A percentile compares a stretch with the other conserved stretches of the same genome.
phyloP scores from a whole-genome alignment of 2,888 invertebrate genomes.

The Sinodicranocentrus sp. region DNA sequence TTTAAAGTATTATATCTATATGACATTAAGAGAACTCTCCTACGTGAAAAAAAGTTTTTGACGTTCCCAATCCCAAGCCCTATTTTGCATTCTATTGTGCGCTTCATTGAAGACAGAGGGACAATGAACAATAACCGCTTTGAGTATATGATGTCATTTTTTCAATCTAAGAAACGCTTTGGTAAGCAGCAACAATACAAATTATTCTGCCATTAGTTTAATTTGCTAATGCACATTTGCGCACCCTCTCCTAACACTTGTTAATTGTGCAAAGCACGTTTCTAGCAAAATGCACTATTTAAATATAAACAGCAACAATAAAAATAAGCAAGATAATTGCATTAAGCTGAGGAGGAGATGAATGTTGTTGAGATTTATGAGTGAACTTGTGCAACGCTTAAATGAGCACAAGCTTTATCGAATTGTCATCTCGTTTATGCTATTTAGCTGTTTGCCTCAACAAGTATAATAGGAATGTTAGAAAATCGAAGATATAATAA shows the following conservation, averaged over 20 bases:
- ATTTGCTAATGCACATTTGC: constrained; percentile 5
- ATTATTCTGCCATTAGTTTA: constrained; percentile 17
- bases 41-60: too few species aligned
- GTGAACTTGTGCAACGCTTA: constrained; percentile 36
- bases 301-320: constrained; percentile 10
- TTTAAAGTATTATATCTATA: too few species aligned
- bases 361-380: background rate
- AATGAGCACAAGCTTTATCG: constrained; percentile 35
- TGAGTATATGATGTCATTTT: too few species aligned
- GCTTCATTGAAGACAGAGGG: too few species aligned
- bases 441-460: too few species aligned
- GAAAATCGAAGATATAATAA: too few species aligned
- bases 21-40: too few species aligned
- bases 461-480: background rate
- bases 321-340: constrained; percentile 39
- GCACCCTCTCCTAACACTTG: background rate
- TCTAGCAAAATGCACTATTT: background rate
- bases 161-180: too few species aligned
- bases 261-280: constrained; percentile 2
- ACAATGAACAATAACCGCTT: too few species aligned
- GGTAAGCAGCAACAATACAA: constrained; percentile 11
- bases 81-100: too few species aligned
- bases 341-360: constrained; percentile 31
- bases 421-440: constrained; percentile 6
- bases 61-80: constrained; percentile 9